These are phyloP conservation scores for Lagenorhynchus albirostris DNA, from an alignment of 2,113 vertebrate genomes.

Conservation along the genomic window DNA sequence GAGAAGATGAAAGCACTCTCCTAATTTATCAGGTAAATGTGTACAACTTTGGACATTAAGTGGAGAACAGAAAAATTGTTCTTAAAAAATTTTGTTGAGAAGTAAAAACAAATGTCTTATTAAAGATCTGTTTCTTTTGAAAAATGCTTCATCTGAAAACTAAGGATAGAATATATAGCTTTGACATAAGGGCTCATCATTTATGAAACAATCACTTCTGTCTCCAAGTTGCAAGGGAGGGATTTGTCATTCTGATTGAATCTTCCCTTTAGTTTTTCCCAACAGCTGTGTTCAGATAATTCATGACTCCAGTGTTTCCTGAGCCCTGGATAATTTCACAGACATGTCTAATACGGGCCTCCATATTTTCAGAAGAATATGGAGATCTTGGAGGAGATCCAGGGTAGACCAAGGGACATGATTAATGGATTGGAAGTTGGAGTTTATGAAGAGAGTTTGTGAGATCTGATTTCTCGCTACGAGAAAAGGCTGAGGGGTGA, in stretches of 20 bases:
- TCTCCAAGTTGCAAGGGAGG: neutral
- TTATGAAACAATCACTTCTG: neutral
- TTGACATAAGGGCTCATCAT: conserved; percentile 11
- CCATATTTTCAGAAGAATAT: conserved; percentile 64
- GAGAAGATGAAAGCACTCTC: neutral
- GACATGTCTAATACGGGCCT: conserved; percentile 52
- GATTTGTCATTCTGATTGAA: conserved; percentile 56
- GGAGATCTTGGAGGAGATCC: conserved; percentile 66
- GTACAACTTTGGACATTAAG: neutral
- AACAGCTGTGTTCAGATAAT: conserved; percentile 67
- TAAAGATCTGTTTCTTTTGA: neutral
- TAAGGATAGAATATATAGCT: conserved; percentile 10
- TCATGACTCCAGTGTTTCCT: conserved; percentile 58
- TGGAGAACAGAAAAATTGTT: neutral
- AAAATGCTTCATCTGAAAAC: neutral
- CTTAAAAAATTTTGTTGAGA: neutral
- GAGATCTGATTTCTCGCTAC: conserved; percentile 46
- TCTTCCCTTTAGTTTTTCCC: conserved; percentile 51
- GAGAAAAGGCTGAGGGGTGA: conserved; percentile 56
- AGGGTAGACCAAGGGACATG: conserved; percentile 57
- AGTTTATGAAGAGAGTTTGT: conserved; percentile 67
- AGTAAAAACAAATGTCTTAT: neutral
- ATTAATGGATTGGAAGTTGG: conserved; percentile 71
- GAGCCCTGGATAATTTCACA: conserved; percentile 71
- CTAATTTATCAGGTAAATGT: neutral